Base-by-base conservation (phyloP, 2,888 invertebrate genomes). In the Tetragonula carbonaria region DNA sequence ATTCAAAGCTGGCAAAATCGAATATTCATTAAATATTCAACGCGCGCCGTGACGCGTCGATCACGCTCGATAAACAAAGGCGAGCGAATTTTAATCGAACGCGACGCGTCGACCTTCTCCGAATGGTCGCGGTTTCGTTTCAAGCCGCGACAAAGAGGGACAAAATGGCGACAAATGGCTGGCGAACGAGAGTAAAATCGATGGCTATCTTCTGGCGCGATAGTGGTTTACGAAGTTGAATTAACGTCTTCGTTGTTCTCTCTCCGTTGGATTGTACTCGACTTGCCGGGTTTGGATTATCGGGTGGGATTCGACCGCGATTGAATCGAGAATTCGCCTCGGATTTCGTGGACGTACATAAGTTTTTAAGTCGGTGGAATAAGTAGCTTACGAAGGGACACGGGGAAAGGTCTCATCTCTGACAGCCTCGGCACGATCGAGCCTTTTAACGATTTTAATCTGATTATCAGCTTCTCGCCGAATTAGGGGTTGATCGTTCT, bases 331-430 rank as follows among this genome's bases (percentile, higher is more conserved):
- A 77, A 67, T 74, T 72, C 80, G 62, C 80, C 23, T 84, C 73
- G 59, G 53, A 78, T 84, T 85, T 80, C 74, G 72, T 78, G 28
- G 57, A 74, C 62, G 74, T 72, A 74, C 66, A 71, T 75, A 71
- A 50, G 79, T 55, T 66, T 62, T 80, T 78, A 84, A 85, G 77
- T 73, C 38, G 55, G 55, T 73, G 80, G 80, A 80, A 77, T 84
- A 85, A 85, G 85, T 80, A 75, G 85, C 84, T 85, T 85, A 85
- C 55, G 21, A 53, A 2, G 66, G 72, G 59, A 50, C 50, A 67
- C 59, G 28, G 23, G 66, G 84, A 74, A 65, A 78, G 73, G 66
- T 73, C 78, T 62, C 28, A 59, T 50, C 50, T 53, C 55, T 78
- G 78, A 77, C 67, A 67, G 67, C 51, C 38, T 67, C 45, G n/a